phyloP scores from a whole-genome alignment of 2,113 vertebrate species.

The Rhipidura dahli region DNA sequence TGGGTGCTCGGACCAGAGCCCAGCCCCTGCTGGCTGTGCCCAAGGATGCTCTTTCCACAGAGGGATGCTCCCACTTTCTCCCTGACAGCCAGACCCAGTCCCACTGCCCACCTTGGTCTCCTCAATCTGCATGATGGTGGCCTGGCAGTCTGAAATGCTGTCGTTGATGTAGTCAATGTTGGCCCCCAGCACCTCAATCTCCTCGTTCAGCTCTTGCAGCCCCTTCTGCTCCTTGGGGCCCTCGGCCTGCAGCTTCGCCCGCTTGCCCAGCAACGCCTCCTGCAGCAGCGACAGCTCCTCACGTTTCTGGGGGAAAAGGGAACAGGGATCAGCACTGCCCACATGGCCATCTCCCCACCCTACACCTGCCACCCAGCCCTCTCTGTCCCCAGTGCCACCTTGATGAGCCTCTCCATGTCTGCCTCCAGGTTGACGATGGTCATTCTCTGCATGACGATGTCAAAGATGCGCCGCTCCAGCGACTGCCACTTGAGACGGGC shows the following conservation, averaged over 20 bases:
- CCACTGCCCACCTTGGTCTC: slow-evolving; percentile 85
- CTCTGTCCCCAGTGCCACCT: slow-evolving; percentile 68
- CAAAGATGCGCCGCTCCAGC: slow-evolving; percentile 85
- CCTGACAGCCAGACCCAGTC: background rate
- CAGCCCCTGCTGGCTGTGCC: background rate
- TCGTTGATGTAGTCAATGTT: slow-evolving; percentile 98
- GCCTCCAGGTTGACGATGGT: slow-evolving; percentile 91
- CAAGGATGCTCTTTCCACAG: background rate
- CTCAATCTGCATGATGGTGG: slow-evolving; percentile 95
- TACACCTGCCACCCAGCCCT: fast-evolving
- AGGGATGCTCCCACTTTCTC: background rate
- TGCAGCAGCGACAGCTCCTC: slow-evolving; percentile 92
- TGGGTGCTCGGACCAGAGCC: background rate
- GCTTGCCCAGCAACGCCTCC: slow-evolving; percentile 84
- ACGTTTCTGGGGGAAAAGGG: slow-evolving; percentile 81
- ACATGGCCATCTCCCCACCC: fast-evolving
- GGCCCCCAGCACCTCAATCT: slow-evolving; percentile 92
- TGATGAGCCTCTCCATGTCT: slow-evolving; percentile 96
- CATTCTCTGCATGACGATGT: slow-evolving; percentile 98
- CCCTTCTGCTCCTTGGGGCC: slow-evolving; percentile 83
- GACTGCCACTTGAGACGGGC: slow-evolving; percentile 95
- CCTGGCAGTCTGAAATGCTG: slow-evolving; percentile 94
- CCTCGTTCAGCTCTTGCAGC: slow-evolving; percentile 90
- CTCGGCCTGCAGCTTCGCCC: slow-evolving; percentile 82
- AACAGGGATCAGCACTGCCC: background rate